Conservation (phyloP, 2,888 invertebrate genomes). For the Quadroppia sp. region DNA sequence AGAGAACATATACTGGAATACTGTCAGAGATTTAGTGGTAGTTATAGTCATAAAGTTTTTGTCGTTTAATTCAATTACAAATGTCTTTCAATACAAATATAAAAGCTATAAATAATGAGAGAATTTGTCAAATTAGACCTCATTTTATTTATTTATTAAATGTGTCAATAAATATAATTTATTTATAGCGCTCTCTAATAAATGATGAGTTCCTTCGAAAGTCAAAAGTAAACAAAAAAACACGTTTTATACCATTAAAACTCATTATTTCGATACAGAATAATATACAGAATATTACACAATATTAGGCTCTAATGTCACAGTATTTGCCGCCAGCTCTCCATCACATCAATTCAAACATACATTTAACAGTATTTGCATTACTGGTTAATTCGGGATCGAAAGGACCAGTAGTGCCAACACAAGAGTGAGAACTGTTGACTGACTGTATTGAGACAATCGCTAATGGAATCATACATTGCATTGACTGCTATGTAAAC, state of each 20-base stretch:
- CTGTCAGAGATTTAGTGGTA: neutral
- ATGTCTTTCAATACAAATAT: conserved; percentile 31
- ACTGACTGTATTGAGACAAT: conserved; percentile 19
- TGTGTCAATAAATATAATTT: conserved; percentile 35
- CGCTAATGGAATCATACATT: conserved; percentile 27
- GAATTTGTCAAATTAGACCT: conserved; percentile 32
- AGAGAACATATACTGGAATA: conserved; percentile 10
- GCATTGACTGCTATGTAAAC: conserved; percentile 16
- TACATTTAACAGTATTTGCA: conserved; percentile 27
- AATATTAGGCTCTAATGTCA: neutral
- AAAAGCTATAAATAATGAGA: conserved; percentile 22
- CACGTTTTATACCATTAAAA: conserved; percentile 9
- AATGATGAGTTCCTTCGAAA: neutral
- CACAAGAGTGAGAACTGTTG: neutral
- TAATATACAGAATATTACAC: neutral
- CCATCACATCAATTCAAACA: conserved; percentile 25
- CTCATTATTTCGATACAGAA: conserved; percentile 23
- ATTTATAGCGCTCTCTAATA: conserved; percentile 20
- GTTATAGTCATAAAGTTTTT: conserved; percentile 35
- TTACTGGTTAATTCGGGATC: conserved; percentile 27
- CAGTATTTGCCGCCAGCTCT: conserved; percentile 27
- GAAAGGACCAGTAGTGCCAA: neutral
- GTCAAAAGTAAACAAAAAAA: neutral
- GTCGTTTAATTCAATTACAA: conserved; percentile 11
- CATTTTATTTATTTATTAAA: conserved; percentile 29